These are phyloP conservation scores for Acronicta alni DNA, from an alignment of 2,888 invertebrate genomes.

Conservation along the genomic window DNA sequence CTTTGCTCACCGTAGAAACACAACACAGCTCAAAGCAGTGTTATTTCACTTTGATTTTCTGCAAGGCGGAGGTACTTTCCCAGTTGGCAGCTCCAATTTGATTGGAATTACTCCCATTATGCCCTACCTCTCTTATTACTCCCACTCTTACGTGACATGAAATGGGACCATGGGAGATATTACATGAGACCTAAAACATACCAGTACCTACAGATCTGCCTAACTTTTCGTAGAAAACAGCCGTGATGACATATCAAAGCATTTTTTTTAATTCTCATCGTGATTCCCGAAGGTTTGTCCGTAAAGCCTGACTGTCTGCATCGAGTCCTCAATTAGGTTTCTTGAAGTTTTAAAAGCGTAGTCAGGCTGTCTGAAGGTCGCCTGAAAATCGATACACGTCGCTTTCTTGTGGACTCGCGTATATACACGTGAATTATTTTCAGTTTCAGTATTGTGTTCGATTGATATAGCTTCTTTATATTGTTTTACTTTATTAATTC, in stretches of 20 bases:
- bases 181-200: too few species aligned
- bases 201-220: too few species aligned
- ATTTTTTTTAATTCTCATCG: neutral
- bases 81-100: too few species aligned
- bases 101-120: too few species aligned
- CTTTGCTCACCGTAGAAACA: too few species aligned
- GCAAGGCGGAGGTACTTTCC: too few species aligned
- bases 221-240: too few species aligned
- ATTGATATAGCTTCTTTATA: conserved; percentile 16
- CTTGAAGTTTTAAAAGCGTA: conserved; percentile 45
- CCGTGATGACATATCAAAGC: neutral
- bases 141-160: too few species aligned
- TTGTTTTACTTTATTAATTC: neutral
- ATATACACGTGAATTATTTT: conserved; percentile 31
- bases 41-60: too few species aligned
- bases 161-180: too few species aligned
- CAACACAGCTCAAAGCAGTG: too few species aligned
- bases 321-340: conserved; percentile 36
- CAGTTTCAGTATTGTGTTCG: conserved; percentile 18
- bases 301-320: conserved; percentile 15
- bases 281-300: neutral
- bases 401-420: conserved; percentile 19
- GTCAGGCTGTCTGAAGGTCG: conserved; percentile 63
- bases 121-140: too few species aligned
- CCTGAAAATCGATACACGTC: conserved; percentile 59